Evolutionary conservation across 1,140 invertebrate species (phyloP).

Genomic region (Sycobia sp.): DNA sequence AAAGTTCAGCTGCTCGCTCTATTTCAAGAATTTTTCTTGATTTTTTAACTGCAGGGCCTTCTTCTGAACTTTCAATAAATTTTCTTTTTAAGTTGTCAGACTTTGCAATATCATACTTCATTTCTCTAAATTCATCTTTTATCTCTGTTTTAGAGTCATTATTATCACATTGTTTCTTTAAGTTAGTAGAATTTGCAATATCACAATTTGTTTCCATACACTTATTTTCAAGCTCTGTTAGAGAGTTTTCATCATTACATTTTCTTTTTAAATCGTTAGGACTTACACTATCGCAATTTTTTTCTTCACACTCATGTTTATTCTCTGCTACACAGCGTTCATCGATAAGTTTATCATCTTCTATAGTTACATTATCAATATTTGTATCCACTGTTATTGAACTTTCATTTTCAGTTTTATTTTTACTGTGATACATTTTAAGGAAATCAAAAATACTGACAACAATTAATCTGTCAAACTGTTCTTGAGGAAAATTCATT

Average conservation of each 20-base stretch:
- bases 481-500: slow-evolving; percentile 76
- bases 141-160: slow-evolving; percentile 7
- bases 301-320: no score
- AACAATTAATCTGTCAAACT: slow-evolving; percentile 68
- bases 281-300: no score
- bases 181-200: no score
- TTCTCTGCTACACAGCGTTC: no score
- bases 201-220: no score
- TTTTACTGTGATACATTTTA: slow-evolving; percentile 67
- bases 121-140: slow-evolving; percentile 27
- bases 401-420: slow-evolving; percentile 1
- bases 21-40: slow-evolving; percentile 72
- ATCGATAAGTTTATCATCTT: background rate
- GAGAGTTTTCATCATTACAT: no score
- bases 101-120: background rate
- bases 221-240: no score
- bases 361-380: slow-evolving; percentile 22
- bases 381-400: background rate
- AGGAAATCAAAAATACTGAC: slow-evolving; percentile 77
- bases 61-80: slow-evolving; percentile 23
- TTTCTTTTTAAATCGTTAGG: no score
- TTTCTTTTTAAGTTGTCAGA: slow-evolving; percentile 32
- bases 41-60: slow-evolving; percentile 55
- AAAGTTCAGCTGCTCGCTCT: slow-evolving; percentile 64
- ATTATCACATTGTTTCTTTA: background rate